Percentiles rank a stretch among this genome's conserved stretches.
phyloP scores from a whole-genome alignment of 2,888 invertebrate species.

The Aphrophora alni region DNA sequence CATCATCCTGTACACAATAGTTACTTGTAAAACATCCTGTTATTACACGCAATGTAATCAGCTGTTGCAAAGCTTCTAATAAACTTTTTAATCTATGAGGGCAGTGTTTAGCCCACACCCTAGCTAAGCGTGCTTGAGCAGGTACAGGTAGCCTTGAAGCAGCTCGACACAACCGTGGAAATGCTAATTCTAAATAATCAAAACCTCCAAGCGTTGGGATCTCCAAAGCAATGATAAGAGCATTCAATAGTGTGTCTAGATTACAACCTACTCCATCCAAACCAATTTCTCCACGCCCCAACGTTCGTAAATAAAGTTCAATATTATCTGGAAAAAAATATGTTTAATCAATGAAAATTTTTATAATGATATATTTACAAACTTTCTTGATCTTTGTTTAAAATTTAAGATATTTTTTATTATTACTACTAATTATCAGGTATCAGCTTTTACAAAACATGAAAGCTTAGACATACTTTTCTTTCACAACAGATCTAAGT shows the following conservation, averaged over 20 bases:
- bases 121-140: constrained; percentile 70
- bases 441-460: no score
- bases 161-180: constrained; percentile 72
- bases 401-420: background rate
- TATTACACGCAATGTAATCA: constrained; percentile 85
- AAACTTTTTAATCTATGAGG: constrained; percentile 69
- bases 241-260: constrained; percentile 61
- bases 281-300: constrained; percentile 52
- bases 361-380: background rate
- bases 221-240: constrained; percentile 78
- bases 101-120: constrained; percentile 78
- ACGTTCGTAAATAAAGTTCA: constrained; percentile 56
- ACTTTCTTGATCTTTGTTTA: no score
- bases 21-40: constrained; percentile 74
- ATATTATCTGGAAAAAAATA: constrained; percentile 43
- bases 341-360: no score
- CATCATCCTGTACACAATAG: constrained; percentile 84
- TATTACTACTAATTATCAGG: no score
- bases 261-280: constrained; percentile 27
- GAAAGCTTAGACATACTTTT: no score
- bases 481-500: no score
- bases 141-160: constrained; percentile 43
- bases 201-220: constrained; percentile 74
- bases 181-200: constrained; percentile 82
- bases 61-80: constrained; percentile 81